Conservation (phyloP, 1,140 invertebrate genomes). For the Aphaenogaster rudis region DNA sequence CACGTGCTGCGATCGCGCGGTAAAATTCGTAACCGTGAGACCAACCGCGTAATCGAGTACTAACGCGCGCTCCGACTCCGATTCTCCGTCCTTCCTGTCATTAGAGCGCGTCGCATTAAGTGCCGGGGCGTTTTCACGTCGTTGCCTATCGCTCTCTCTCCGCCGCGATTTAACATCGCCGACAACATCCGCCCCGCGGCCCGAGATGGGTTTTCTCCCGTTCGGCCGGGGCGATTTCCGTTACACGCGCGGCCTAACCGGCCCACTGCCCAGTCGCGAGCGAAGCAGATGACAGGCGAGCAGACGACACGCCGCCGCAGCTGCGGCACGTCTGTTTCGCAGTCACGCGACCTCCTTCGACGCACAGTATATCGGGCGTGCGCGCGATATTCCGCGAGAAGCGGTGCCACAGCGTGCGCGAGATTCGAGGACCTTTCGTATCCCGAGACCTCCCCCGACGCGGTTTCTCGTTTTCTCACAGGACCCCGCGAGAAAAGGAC, state of each 20-base stretch:
- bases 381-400: neutral
- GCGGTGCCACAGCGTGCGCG: too few relatives aligned
- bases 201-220: neutral
- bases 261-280: constrained; percentile 15
- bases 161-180: neutral
- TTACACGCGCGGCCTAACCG: neutral
- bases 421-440: neutral
- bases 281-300: constrained; percentile 44
- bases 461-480: too few relatives aligned
- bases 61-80: neutral
- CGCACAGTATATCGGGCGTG: neutral
- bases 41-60: neutral
- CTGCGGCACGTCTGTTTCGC: constrained; percentile 3
- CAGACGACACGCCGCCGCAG: constrained; percentile 26
- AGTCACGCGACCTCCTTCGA: constrained; percentile 6
- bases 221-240: neutral
- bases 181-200: neutral
- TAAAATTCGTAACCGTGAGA: constrained; percentile 26
- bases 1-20: constrained; percentile 57
- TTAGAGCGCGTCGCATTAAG: neutral
- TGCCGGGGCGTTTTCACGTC: neutral
- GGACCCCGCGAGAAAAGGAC: too few relatives aligned
- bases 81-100: constrained; percentile 20
- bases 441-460: neutral
- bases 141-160: neutral